Base-by-base conservation (phyloP, 2,888 invertebrate species). In the Zaprionus bogoriensis region DNA sequence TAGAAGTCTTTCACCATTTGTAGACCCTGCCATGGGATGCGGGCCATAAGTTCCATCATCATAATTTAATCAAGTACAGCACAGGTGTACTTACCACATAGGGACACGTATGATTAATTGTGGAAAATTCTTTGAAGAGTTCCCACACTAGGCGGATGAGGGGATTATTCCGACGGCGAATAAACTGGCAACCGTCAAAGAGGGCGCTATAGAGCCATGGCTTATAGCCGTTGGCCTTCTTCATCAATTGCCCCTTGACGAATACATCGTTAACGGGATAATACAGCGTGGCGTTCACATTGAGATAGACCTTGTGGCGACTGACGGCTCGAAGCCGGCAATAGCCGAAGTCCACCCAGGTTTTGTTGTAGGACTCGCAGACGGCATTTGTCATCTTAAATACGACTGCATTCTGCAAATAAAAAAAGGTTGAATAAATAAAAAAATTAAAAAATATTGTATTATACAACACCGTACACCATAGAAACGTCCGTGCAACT, bases 301-400 rank as follows among this genome's bases (percentile, higher is more conserved):
- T 74, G 0, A 77, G 38, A 12, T 23, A 41, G 2, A 67, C 58
- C 30, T 55, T 65, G 19, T 77, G 38, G 1, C 77, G 62, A 22
- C 28, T 66, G 2, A 77, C 65, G 1, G 74, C 76, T 9, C 58
- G 41, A 19, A 76, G 23, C 4, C 76, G 70, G 14, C 76, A 76
- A 1, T 55, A 6, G 0, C 38, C 46, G 7, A 76, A 63, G 1
- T 60, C 58, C 6, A 74, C 25, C 65, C 74, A 71, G 20, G 76
- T 39, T 27, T 67, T 61, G 48, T 77, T 76, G 20, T 41, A 63
- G 10, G 62, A 58, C 3, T 76, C 74, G 19, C 76, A 77, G 0
- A 77, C 59, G 4, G 60, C 70, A 41, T 77, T 77, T 2, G 76
- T 77, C 57, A 77, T 27, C 39, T 72, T 75, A 6, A 75, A 60